Percentiles rank a stretch among this genome's conserved stretches.
phyloP scores from a whole-genome alignment of 1,140 invertebrate species.

The Calosoma granatense region DNA sequence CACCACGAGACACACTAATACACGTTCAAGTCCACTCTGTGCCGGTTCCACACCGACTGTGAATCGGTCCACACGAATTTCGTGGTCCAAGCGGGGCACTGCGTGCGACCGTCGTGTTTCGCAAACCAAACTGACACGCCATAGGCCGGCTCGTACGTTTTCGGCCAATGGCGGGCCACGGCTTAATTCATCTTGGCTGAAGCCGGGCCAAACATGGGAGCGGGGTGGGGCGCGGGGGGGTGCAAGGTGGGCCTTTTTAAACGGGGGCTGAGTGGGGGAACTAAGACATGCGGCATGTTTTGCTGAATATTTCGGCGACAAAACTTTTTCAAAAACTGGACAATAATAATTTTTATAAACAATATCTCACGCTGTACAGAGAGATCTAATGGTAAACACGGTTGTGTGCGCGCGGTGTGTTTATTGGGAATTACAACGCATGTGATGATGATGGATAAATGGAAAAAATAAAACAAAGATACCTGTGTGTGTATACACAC shows the following conservation, averaged over 20 bases:
- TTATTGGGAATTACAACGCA: too few relatives aligned
- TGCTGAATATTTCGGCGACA: slow-evolving; percentile 22
- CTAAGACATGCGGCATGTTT: neutral
- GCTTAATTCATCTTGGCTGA: slow-evolving; percentile 17
- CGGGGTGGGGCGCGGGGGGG: slow-evolving; percentile 17
- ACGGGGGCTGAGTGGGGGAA: slow-evolving; percentile 4
- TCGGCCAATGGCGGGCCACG: slow-evolving; percentile 20
- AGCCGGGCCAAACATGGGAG: slow-evolving; percentile 6
- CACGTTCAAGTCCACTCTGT: neutral
- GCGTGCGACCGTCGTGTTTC: slow-evolving; percentile 17
- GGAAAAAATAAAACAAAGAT: neutral
- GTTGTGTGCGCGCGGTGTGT: too few relatives aligned
- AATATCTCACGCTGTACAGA: too few relatives aligned
- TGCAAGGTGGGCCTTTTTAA: neutral
- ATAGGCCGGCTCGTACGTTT: slow-evolving; percentile 14
- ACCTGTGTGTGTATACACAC: neutral
- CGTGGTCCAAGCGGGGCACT: neutral
- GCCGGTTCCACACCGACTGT: slow-evolving; percentile 17
- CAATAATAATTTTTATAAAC: too few relatives aligned
- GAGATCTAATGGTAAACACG: too few relatives aligned
- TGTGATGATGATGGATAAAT: neutral
- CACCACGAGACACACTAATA: neutral
- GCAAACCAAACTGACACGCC: slow-evolving; percentile 14
- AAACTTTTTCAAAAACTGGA: slow-evolving; percentile 3
- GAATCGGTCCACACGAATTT: slow-evolving; percentile 14